Evolutionary conservation across 2,797 vertebrate genomes (phyloP).

Genomic region (Trachops cirrhosus): DNA sequence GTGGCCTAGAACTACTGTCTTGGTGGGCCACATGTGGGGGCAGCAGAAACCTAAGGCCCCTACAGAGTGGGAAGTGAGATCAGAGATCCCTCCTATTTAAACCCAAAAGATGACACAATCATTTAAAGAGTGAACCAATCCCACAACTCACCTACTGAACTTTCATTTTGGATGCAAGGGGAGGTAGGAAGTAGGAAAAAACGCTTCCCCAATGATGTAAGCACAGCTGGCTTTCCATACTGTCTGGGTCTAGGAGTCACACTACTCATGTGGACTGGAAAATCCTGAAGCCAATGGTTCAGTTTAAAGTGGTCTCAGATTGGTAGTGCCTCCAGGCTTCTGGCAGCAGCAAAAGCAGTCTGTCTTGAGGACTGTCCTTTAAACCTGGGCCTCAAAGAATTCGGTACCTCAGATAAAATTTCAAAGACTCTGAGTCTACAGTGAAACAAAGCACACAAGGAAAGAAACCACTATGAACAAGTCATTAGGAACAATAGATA

Average conservation of each 20-base stretch:
- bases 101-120: neutral
- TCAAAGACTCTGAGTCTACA: neutral
- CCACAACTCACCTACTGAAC: neutral
- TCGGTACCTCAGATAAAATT: neutral
- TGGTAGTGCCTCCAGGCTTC: neutral
- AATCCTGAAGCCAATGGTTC: neutral
- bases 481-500: neutral
- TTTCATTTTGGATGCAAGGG: neutral
- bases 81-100: neutral
- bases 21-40: neutral
- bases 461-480: neutral
- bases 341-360: neutral
- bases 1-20: neutral
- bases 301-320: neutral
- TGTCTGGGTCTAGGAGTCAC: neutral
- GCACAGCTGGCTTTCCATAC: neutral
- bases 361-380: neutral
- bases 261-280: neutral
- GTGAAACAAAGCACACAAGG: neutral
- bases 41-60: neutral
- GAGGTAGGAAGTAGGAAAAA: neutral
- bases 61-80: neutral
- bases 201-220: neutral
- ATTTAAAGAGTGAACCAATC: neutral
- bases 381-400: neutral